phyloP scores from a whole-genome alignment of 2,888 invertebrate genomes.

The Emmelina monodactyla region DNA sequence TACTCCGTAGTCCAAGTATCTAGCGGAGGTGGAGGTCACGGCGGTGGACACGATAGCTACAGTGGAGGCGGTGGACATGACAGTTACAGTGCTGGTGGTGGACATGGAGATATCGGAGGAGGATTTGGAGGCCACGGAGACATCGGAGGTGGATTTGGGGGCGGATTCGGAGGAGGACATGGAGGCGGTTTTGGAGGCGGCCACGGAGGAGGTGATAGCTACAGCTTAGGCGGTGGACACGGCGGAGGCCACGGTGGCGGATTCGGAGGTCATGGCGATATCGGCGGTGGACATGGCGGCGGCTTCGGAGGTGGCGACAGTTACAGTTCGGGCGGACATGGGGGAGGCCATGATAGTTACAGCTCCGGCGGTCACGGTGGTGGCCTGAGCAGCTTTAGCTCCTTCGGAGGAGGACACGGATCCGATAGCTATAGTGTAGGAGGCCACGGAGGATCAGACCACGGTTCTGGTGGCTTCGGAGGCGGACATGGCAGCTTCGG shows the following conservation, averaged over 20 bases:
- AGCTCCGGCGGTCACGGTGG: constrained; percentile 15
- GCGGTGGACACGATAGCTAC: constrained; percentile 18
- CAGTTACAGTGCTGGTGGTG: constrained; percentile 15
- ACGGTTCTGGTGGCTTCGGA: constrained; percentile 20
- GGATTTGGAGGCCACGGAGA: constrained; percentile 18
- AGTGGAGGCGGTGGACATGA: constrained; percentile 17
- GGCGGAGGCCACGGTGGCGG: constrained; percentile 15
- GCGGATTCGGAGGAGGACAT: constrained; percentile 18
- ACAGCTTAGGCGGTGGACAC: constrained; percentile 13
- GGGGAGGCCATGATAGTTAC: constrained; percentile 15
- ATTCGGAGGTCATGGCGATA: constrained; percentile 16
- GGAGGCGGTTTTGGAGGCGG: constrained; percentile 16
- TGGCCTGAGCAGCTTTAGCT: constrained; percentile 20
- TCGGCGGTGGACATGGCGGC: constrained; percentile 24
- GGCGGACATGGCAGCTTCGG: constrained; percentile 18
- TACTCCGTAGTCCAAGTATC: too few species aligned
- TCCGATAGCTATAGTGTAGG: constrained; percentile 16
- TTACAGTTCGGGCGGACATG: constrained; percentile 16
- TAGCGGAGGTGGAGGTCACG: constrained; percentile 14
- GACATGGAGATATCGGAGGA: constrained; percentile 22
- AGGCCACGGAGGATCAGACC: constrained; percentile 20
- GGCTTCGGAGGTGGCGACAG: constrained; percentile 17
- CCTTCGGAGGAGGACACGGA: constrained; percentile 18
- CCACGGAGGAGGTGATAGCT: constrained; percentile 18
- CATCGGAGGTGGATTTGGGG: constrained; percentile 17